Base-by-base conservation (phyloP, 2,113 vertebrate species). In the Dipodomys merriami region DNA sequence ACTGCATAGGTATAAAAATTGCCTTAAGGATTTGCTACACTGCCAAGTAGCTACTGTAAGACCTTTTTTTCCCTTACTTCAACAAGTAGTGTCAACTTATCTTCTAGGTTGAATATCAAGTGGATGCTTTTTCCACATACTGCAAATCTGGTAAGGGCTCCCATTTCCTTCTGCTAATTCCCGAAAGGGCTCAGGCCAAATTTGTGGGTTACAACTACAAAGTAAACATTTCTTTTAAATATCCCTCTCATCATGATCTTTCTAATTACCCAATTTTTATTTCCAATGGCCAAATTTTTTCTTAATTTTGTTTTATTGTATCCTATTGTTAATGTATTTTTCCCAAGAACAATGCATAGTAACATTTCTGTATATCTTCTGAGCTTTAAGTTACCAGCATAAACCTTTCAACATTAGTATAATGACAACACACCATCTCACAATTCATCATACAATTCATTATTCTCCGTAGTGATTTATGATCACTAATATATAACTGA, bases 191-290 rank as follows among this genome's bases (percentile, higher is more conserved):
- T 67, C 18, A 3, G 7, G n/a, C 46, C 33, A 49, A 29, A 19
- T n/a, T 1, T 89, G 49, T 22, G 23, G 30, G 22, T 74, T 25
- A 39, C 3, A 33, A 64, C 1, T 30, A 39, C 7, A 33, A 83
- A 65, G 5, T 7, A 6, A 0, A 1, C 2, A 16, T 46, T 65
- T 68, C 27, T 23, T 77, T 5, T 11, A 2, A 12, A 7, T 23
- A 39, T 67, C 44, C 3, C 1, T 39, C 30, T 91, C 44, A 39
- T 74, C 4, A 22, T 1, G 2, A n/a, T 60, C 33, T 67, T 35
- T 29, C 3, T 29, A 49, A 30, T 92, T 33, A 22, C 27, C 23
- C 49, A 60, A 39, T 27, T 60, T n/a, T 22, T 30, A 80, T 33
- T 76, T 95, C 68, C 67, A 35, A 35, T 11, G 19, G 30, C 18